Base-by-base conservation (phyloP, 64 coral and sea anemone genomes). In the Orbicella faveolata region DNA sequence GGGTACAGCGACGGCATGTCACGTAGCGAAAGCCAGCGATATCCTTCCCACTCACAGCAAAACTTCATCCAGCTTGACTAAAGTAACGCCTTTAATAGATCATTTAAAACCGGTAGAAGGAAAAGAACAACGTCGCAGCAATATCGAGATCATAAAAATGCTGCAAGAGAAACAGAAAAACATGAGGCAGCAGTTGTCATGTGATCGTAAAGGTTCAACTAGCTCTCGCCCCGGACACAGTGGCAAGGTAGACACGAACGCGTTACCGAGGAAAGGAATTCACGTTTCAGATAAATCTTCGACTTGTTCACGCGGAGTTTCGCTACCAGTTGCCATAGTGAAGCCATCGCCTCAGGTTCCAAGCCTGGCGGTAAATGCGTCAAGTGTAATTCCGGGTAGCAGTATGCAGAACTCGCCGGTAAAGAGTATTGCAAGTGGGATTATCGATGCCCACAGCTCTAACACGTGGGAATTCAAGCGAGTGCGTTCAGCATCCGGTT, bases 361-460 rank as follows among this genome's bases (percentile, higher is more conserved):
- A 44, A 51, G 65, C 37, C 4, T 13, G 18, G 3, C 23, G 7
- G 35, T 26, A 19, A 67, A 23, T 13, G 1, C 39, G 6, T 5
- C 37, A 72, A 52, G 36, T 16, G 5, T 30, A 10, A 10, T 73
- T 25, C 65, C 36, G 16, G 6, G 19, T 23, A 85, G 6, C 30
- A 55, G 19, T 33, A 52, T 21, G 15, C 64, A 72, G 8, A 85
- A 37, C 20, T 70, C 82, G 5, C 64, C 82, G 0, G 65, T 53
- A 7, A 85, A 85, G 20, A 85, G 82, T 16, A 85, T 85, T 44
- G 82, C 82, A 51, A 85, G 82, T 52, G 82, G 82, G 53, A 85
- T 85, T 19, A 85, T 85, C 17, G 64, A 85, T 52, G 63, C 64
- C 4, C 82, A 85, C 34, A 52, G 64, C 36, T 69, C 20, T 68